phyloP scores from a whole-genome alignment of 2,113 vertebrate genomes.

The Dolichallabes microphthalmus region DNA sequence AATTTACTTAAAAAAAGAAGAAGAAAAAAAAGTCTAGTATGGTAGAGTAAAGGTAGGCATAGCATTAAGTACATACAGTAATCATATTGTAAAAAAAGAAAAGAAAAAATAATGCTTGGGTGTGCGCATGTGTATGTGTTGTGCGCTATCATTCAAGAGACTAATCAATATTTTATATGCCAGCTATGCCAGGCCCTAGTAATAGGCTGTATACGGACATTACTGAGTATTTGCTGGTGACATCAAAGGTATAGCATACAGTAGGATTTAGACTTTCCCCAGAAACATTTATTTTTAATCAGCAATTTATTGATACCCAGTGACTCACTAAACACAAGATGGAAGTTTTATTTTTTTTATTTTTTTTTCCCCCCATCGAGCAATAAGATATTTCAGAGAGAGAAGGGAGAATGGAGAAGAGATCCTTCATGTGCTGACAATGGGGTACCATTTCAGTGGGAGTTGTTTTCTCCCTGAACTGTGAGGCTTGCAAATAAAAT shows the following conservation, averaged over 20 bases:
- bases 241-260: constrained; percentile 2
- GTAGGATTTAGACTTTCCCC: constrained; percentile 14
- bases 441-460: constrained; percentile 2
- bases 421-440: constrained; percentile 12
- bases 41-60: neutral
- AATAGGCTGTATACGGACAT: neutral
- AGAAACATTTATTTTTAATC: too few relatives aligned
- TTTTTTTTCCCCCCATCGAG: neutral
- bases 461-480: constrained; percentile 15
- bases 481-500: constrained; percentile 16
- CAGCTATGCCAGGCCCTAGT: neutral
- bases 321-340: constrained; percentile 18
- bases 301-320: constrained; percentile 25
- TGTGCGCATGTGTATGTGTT: neutral
- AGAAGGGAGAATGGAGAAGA: neutral
- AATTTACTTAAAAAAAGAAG: too few relatives aligned
- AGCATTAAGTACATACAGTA: neutral
- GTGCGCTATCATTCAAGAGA: neutral
- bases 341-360: constrained; percentile 8
- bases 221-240: neutral
- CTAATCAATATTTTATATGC: constrained; percentile 1
- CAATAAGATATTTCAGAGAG: neutral
- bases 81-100: neutral
- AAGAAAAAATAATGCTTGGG: neutral
- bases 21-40: neutral